A percentile compares a stretch with the other conserved stretches of the same genome.
phyloP scores from a whole-genome alignment of 1,140 invertebrate species.

The Philotrypesis tridentata region DNA sequence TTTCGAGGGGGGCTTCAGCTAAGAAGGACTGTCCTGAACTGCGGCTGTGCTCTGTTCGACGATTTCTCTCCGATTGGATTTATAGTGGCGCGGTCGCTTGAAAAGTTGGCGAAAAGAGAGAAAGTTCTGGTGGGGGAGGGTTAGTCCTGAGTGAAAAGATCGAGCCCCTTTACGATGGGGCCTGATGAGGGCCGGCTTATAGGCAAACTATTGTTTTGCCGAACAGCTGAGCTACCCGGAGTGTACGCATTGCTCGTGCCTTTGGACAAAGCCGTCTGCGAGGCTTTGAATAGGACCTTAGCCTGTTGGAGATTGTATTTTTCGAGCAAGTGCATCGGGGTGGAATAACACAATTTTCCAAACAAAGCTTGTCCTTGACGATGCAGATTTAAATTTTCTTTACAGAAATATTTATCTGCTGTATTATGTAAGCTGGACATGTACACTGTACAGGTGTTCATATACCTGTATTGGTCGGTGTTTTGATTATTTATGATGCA shows the following conservation, averaged over 20 bases:
- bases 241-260: too few relatives aligned
- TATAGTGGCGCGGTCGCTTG: too few relatives aligned
- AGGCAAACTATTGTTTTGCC: background rate
- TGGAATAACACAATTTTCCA: background rate
- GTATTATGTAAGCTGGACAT: background rate
- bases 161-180: background rate
- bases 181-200: background rate
- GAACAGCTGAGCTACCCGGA: too few relatives aligned
- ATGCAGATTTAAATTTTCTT: background rate
- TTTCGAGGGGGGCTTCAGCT: background rate
- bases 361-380: too few relatives aligned
- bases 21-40: background rate
- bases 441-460: too few relatives aligned
- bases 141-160: background rate
- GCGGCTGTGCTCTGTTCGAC: too few relatives aligned
- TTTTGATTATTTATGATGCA: background rate
- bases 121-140: background rate
- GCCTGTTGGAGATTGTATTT: background rate
- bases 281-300: background rate
- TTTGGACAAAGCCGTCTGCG: too few relatives aligned
- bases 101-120: background rate
- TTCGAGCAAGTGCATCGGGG: background rate
- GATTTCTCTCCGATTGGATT: too few relatives aligned
- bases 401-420: background rate
- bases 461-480: too few relatives aligned